Conservation (phyloP, 2,888 invertebrate genomes). For the Ophion ellenae region DNA sequence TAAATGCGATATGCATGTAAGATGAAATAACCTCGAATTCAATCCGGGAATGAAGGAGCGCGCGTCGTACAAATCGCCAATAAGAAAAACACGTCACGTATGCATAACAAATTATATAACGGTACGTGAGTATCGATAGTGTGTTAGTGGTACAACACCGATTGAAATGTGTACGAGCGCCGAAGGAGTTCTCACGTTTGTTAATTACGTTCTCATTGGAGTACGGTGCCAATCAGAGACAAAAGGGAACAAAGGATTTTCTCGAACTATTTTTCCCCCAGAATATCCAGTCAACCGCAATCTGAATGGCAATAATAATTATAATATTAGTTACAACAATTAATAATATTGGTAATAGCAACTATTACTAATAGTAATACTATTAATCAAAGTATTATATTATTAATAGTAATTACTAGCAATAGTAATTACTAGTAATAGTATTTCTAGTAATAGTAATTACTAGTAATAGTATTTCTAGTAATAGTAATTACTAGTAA, state of each 20-base stretch:
- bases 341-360: too few species aligned
- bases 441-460: too few species aligned
- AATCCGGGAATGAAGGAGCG: neutral
- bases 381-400: too few species aligned
- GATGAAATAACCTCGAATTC: constrained; percentile 47
- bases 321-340: too few species aligned
- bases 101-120: constrained; percentile 63
- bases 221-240: constrained; percentile 6
- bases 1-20: constrained; percentile 4
- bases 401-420: too few species aligned
- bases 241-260: neutral
- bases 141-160: constrained; percentile 37
- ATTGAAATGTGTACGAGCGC: constrained; percentile 43
- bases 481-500: too few species aligned
- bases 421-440: too few species aligned
- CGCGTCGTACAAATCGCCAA: neutral
- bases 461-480: too few species aligned
- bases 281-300: too few species aligned
- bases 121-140: constrained; percentile 36
- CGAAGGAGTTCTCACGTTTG: constrained; percentile 54
- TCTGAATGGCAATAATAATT: too few species aligned
- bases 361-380: too few species aligned
- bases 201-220: constrained; percentile 49
- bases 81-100: constrained; percentile 30
- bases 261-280: too few species aligned